Percentiles rank a stretch among this genome's conserved stretches.
Conservation (phyloP, 1,140 invertebrate species). For the Arion vulgaris region DNA sequence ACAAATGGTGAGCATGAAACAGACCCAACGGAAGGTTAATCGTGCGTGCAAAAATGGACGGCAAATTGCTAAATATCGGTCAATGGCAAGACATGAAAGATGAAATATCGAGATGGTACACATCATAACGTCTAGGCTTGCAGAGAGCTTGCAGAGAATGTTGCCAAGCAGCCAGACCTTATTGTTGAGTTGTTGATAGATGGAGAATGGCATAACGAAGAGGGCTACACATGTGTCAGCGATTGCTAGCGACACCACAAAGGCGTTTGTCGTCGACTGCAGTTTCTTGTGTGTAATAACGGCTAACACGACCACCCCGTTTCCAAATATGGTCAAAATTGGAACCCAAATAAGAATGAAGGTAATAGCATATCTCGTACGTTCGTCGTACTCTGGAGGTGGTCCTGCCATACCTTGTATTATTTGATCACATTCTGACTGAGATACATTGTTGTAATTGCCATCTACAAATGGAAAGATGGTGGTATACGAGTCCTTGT, state of each 20-base stretch:
- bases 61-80: conserved; percentile 98
- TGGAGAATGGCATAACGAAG: conserved; percentile 82
- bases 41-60: conserved; percentile 97
- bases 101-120: conserved; percentile 98
- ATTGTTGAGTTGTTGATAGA: conserved; percentile 73
- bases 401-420: conserved; percentile 48
- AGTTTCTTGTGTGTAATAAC: conserved; percentile 80
- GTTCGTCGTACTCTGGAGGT: conserved; percentile 42
- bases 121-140: conserved; percentile 98
- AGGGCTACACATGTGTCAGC: conserved; percentile 91
- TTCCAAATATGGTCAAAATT: conserved; percentile 77
- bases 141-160: conserved; percentile 97
- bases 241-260: conserved; percentile 95
- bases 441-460: neutral
- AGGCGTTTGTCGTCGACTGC: conserved; percentile 92
- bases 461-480: neutral
- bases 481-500: conserved; percentile 10
- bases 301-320: conserved; percentile 91
- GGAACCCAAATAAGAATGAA: conserved; percentile 58
- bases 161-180: conserved; percentile 96
- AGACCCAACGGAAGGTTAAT: conserved; percentile 85
- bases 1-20: conserved; percentile 92
- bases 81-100: conserved; percentile 96
- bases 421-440: conserved; percentile 43
- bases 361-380: conserved; percentile 42